A percentile compares a stretch with the other conserved stretches of the same genome.
phyloP scores from a whole-genome alignment of 2,797 vertebrate genomes.

The Tadarida brasiliensis region DNA sequence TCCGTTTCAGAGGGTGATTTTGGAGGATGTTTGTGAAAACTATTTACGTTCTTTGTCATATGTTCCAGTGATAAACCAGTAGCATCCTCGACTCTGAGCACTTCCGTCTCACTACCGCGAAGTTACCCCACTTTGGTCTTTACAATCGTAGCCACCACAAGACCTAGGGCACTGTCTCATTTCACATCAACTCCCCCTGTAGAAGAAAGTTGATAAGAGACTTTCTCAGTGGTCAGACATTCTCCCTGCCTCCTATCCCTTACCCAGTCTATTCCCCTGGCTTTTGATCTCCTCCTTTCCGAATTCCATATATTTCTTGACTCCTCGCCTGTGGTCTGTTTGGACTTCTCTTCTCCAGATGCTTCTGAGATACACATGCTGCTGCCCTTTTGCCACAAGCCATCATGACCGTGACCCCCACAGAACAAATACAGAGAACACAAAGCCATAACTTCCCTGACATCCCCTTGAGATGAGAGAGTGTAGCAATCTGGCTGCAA shows the following conservation, averaged over 20 bases:
- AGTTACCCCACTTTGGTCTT: background rate
- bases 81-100: background rate
- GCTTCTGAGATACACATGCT: background rate
- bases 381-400: background rate
- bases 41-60: background rate
- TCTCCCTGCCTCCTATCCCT: background rate
- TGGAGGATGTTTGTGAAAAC: background rate
- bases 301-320: background rate
- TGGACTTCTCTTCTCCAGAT: background rate
- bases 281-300: background rate
- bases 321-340: background rate
- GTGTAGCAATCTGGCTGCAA: background rate
- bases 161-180: background rate
- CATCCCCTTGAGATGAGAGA: background rate
- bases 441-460: background rate
- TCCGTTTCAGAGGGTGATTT: background rate
- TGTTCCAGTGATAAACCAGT: background rate
- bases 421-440: background rate
- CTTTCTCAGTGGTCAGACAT: background rate
- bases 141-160: background rate
- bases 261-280: background rate
- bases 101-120: background rate
- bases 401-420: background rate
- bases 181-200: background rate
- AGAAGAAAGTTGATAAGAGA: background rate